phyloP scores from a whole-genome alignment of 2,888 invertebrate species.

The Panorpa germanica region DNA sequence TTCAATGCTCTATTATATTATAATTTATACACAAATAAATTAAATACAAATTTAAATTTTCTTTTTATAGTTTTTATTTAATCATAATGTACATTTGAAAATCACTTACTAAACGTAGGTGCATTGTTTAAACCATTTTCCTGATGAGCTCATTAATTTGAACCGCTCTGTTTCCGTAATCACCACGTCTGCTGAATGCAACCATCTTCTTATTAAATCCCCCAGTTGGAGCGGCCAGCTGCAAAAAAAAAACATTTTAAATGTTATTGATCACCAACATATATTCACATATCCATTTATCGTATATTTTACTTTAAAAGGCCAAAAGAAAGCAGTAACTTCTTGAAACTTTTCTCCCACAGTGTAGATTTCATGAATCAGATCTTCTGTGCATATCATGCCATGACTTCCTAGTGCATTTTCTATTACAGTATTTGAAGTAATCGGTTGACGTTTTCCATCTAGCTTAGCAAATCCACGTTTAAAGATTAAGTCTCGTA shows the following conservation, averaged over 20 bases:
- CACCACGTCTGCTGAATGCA: conserved; percentile 22
- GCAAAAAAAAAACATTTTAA: conserved; percentile 9
- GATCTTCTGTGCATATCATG: conserved; percentile 24
- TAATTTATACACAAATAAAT: no score
- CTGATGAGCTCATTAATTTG: conserved; percentile 20
- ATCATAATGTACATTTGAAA: no score
- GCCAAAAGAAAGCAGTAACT: conserved; percentile 19
- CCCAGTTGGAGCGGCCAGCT: conserved; percentile 22
- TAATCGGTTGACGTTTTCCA: conserved; percentile 21
- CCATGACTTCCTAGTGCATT: conserved; percentile 22
- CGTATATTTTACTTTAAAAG: conserved; percentile 22
- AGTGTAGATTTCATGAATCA: conserved; percentile 23
- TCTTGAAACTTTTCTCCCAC: conserved; percentile 21
- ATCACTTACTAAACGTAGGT: no score
- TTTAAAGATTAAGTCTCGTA: conserved; percentile 23
- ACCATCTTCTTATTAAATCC: conserved; percentile 23
- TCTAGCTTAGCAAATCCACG: conserved; percentile 22
- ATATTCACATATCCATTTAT: background rate
- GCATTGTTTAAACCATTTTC: no score
- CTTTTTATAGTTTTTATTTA: no score
- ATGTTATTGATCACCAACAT: background rate
- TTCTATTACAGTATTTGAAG: conserved; percentile 24
- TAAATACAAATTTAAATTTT: no score
- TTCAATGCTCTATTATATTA: no score
- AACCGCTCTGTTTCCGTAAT: conserved; percentile 22